Percentiles rank a stretch among this genome's conserved stretches.
phyloP scores from a whole-genome alignment of 2,113 vertebrate species.

The Eudorcas thomsonii region DNA sequence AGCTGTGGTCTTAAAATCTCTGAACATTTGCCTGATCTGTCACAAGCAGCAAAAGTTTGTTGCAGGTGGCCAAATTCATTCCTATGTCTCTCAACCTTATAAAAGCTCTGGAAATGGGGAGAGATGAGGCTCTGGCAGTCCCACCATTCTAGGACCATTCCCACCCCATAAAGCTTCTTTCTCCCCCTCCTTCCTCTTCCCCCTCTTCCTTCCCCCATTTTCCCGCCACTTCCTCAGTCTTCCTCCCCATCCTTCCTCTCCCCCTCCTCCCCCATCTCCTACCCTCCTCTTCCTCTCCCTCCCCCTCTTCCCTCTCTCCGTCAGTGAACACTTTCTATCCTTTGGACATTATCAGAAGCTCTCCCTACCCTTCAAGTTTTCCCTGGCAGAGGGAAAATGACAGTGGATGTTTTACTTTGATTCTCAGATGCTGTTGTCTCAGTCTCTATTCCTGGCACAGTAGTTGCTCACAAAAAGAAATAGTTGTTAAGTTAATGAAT shows the following conservation, averaged over 20 bases:
- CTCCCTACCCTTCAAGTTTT: neutral
- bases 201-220: no score
- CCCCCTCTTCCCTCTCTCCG: neutral
- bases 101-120: neutral
- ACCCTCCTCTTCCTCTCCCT: no score
- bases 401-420: neutral
- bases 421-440: neutral
- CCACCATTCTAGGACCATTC: neutral
- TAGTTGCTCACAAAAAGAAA: neutral
- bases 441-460: neutral
- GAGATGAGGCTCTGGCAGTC: neutral
- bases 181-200: rapidly evolving
- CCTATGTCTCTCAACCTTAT: neutral
- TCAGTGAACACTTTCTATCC: neutral
- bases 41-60: neutral
- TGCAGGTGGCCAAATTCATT: neutral
- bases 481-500: neutral
- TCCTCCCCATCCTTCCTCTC: no score
- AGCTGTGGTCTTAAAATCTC: neutral
- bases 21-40: neutral
- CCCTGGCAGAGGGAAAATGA: neutral
- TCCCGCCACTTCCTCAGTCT: neutral
- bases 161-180: neutral
- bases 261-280: neutral
- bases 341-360: neutral